Evolutionary conservation across 2,113 vertebrate genomes (phyloP), one percentile per base, ranked within the genome.

Genomic region (Circaetus cinerascens): DNA sequence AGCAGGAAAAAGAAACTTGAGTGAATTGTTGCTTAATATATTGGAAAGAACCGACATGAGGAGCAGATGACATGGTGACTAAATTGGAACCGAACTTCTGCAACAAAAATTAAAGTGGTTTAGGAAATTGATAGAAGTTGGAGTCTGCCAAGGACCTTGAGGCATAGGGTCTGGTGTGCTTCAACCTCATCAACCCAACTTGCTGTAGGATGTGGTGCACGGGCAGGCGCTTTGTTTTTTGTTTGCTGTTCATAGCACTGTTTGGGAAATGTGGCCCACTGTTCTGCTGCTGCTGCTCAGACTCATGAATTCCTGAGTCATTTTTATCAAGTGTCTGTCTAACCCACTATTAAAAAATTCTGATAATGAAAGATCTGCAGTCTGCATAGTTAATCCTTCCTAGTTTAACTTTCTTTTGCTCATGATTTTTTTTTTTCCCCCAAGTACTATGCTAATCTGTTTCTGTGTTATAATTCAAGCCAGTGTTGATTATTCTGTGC

Each of bases 131-230:
- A 19, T 74, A 84, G 63, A 57, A 91, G 34, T 30, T 36, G 25
- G 45, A 62, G 19, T 53, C 63, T 89, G 66, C 73, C 30, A 46
- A 56, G 57, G 43, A 43, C 36, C 21, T 87, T 32, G 41, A 71
- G 43, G 27, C 20, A 3, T 9, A 41, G 19, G 20, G 13, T 56
- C 74, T 85, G 55, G 11, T 79, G 27, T 88, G n/a, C 36, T 85
- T 90, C 3, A 22, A 3, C 53, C 32, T 83, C 57, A 30, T 53
- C 23, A 27, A 25, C 45, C 40, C 48, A 73, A 3, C 29, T 68
- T 69, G 36, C 40, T 3, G 0, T 48, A 50, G 8, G 34, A n/a
- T 38, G 15, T 72, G 36, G 15, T 59, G 48, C 0, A 1, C 56
- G 43, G 74, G 71, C 63, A 67, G 64, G 51, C 75, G 23, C 40